Evolutionary conservation across 2,888 invertebrate genomes (phyloP).

Genomic region (Pandemis corylana): DNA sequence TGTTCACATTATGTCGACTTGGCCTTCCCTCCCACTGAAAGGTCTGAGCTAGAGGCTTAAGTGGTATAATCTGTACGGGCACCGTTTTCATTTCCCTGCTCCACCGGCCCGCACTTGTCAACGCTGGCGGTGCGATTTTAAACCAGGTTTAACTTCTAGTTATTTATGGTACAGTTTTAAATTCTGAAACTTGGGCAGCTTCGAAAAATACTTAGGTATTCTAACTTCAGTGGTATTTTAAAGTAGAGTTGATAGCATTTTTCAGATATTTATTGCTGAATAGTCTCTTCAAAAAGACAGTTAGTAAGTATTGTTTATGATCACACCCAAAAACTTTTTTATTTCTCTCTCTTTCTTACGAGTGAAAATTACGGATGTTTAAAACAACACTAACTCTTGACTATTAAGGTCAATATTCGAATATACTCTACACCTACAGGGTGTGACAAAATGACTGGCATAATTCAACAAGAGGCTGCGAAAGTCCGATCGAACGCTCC

Average conservation of each 20-base stretch:
- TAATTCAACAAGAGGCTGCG: no score
- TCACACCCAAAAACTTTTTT: no score
- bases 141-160: slow-evolving; percentile 27
- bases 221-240: background rate
- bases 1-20: background rate
- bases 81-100: slow-evolving; percentile 13
- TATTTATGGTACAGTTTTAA: slow-evolving; percentile 36
- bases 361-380: no score
- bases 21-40: slow-evolving; percentile 1
- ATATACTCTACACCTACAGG: no score
- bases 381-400: no score
- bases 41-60: slow-evolving; percentile 10
- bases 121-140: slow-evolving; percentile 25
- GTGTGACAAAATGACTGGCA: no score
- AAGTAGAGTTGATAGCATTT: background rate
- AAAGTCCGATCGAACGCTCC: no score
- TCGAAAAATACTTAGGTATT: background rate
- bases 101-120: slow-evolving; percentile 22
- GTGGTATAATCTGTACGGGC: slow-evolving; percentile 7
- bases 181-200: background rate
- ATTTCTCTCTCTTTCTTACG: no score
- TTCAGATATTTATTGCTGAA: background rate
- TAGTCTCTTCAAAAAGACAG: background rate
- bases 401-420: no score
- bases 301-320: background rate